Base-by-base conservation (phyloP, 1,140 invertebrate genomes). In the Pseudomyrmex sp. region DNA sequence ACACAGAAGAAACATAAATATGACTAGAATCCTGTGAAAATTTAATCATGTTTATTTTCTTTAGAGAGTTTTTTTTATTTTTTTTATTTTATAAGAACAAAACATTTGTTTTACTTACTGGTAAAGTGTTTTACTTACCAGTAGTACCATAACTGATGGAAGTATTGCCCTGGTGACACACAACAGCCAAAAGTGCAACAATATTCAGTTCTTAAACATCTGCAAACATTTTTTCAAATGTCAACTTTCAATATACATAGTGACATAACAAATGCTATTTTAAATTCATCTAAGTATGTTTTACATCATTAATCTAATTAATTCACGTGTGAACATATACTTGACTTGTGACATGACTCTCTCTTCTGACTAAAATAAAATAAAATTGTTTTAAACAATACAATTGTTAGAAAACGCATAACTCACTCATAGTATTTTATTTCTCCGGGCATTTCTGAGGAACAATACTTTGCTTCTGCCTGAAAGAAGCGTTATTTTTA, bases 91-190 rank as follows among this genome's bases (percentile, higher is more conserved):
- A 61, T 15, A 15, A 0, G 61, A 46, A 1, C 4, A 44, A 8
- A 66, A 15, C 9, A 61, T 73, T 83, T 35, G 5, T 35, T 35
- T 35, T 35, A 35, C 5, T 35, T n/a, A 35, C 35, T 35, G 35
- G 5, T 0, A 35, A 54, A 66, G n/a, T 44, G 59, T 10, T 10
- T 18, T 63, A 88, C 90, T 48, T 85, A 94, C 93, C 93, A 95
- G 83, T 94, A 95, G 88, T 94, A 95, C 95, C 95, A 95, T 69
- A 95, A 89, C 83, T 95, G 95, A 88, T 95, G 95, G 84, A 95
- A 95, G 86, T 95, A 94, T 79, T 95, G 93, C 50, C 93, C 94
- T 52, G 95, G 94, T 52, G 94, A 94, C 46, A 94, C 90, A 66
- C 95, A 95, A 87, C 95, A 95, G 73, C 94, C 94, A 79, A 94